Percentiles rank a stretch among this genome's conserved stretches.
These are phyloP conservation scores for Apistogramma diplotaenia DNA, from an alignment of 2,113 vertebrate species.

Conservation along the genomic window DNA sequence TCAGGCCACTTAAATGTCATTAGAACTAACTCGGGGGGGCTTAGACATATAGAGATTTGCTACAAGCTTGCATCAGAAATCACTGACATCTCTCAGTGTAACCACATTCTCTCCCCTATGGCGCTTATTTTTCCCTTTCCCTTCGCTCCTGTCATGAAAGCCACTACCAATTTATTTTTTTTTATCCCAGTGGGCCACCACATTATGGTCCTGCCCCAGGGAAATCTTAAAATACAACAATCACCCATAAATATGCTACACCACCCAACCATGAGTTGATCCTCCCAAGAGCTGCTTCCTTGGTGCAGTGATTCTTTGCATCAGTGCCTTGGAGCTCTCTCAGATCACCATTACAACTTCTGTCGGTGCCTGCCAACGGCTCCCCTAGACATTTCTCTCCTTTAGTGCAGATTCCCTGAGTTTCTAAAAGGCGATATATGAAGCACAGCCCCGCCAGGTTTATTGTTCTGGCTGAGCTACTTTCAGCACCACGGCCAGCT, in stretches of 20 bases:
- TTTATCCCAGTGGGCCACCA: not conserved
- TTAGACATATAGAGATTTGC: not conserved
- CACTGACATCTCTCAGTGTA: not conserved
- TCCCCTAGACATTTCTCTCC: constrained; percentile 35
- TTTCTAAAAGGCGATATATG: not conserved
- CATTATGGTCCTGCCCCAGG: not conserved
- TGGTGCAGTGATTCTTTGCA: constrained; percentile 37
- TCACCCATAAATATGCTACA: constrained; percentile 32
- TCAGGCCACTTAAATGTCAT: not conserved
- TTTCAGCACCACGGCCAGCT: constrained; percentile 59
- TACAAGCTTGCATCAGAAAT: not conserved
- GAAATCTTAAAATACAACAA: constrained; percentile 31
- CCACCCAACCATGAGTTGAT: constrained; percentile 40
- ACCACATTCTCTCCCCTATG: not conserved
- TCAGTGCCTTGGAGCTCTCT: constrained; percentile 43
- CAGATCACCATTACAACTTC: constrained; percentile 31
- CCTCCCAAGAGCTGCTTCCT: constrained; percentile 45
- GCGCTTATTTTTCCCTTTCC: not conserved
- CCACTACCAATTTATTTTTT: not conserved
- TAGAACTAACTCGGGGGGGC: not conserved
- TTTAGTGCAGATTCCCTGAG: not conserved
- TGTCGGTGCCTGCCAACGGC: constrained; percentile 8
- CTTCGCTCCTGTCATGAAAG: not conserved
- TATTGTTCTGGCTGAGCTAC: constrained; percentile 12
- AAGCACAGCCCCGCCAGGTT: not conserved